Evolutionary conservation across 2,113 vertebrate species (phyloP).

Genomic region (Glaucidium brasilianum): DNA sequence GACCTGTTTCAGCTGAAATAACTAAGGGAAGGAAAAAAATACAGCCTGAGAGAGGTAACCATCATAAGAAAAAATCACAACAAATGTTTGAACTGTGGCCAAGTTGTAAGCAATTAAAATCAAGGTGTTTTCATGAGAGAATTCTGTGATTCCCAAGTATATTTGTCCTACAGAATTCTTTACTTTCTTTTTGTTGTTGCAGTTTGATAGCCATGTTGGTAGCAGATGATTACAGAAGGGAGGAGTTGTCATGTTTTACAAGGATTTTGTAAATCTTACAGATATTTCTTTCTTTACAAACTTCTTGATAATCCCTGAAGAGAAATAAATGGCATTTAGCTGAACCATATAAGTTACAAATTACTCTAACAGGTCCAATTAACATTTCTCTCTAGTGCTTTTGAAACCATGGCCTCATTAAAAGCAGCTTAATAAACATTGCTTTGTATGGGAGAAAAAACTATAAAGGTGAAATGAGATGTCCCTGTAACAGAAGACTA

Average conservation of each 20-base stretch:
- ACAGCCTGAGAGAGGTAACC: not conserved
- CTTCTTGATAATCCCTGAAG: slow-evolving; percentile 21
- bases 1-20: not conserved
- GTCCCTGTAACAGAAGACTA: slow-evolving; percentile 24
- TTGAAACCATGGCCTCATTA: slow-evolving; percentile 44
- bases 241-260: not conserved
- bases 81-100: not conserved
- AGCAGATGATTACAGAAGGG: not conserved
- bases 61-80: not conserved
- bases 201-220: not conserved
- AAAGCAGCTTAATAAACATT: slow-evolving; percentile 41
- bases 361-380: slow-evolving; percentile 27
- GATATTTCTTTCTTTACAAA: slow-evolving; percentile 19
- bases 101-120: not conserved
- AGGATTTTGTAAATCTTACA: not conserved
- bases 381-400: slow-evolving; percentile 44
- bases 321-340: slow-evolving; percentile 27
- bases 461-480: slow-evolving; percentile 37
- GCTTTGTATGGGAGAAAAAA: not conserved
- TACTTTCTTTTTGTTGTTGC: not conserved
- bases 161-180: not conserved
- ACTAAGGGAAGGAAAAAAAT: not conserved
- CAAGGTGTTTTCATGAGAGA: not conserved
- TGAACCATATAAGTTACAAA: slow-evolving; percentile 15
- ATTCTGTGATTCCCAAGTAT: not conserved